A percentile compares a stretch with the other conserved stretches of the same genome.
phyloP scores from a whole-genome alignment of 1,140 invertebrate species.

The Drosophila parvula region DNA sequence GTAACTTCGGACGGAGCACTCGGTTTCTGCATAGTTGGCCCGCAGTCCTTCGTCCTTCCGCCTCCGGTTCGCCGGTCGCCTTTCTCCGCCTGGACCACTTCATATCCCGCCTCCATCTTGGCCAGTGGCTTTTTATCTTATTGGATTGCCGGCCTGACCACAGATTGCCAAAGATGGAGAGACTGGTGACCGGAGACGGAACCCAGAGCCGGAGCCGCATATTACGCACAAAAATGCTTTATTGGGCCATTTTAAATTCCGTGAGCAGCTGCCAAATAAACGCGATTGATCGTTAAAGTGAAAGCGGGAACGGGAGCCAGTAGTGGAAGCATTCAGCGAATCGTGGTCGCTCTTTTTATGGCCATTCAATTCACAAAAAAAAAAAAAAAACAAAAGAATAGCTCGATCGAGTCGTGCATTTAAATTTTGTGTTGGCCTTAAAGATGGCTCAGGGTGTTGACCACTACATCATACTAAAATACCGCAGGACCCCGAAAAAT shows the following conservation, averaged over 20 bases:
- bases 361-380: conserved; percentile 9
- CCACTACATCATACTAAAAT: too few relatives aligned
- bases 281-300: conserved; percentile 65
- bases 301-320: conserved; percentile 23
- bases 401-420: neutral
- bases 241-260: conserved; percentile 68
- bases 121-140: conserved; percentile 63
- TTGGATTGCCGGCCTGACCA: conserved; percentile 70
- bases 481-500: too few relatives aligned
- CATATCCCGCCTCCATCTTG: conserved; percentile 10
- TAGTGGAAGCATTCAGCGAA: neutral
- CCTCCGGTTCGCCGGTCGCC: neutral
- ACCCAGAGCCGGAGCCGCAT: conserved; percentile 12
- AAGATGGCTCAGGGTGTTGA: too few relatives aligned
- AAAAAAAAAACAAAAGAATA: too few relatives aligned
- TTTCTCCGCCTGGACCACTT: conserved; percentile 7
- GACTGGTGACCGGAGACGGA: conserved; percentile 10
- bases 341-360: conserved; percentile 14
- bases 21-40: conserved; percentile 66
- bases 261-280: conserved; percentile 64
- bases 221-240: conserved; percentile 54
- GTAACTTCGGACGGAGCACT: conserved; percentile 65
- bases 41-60: neutral
- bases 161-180: conserved; percentile 51
- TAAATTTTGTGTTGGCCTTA: conserved; percentile 11